Base-by-base conservation (phyloP, 2,888 invertebrate genomes). In the Cactoblastis cactorum region DNA sequence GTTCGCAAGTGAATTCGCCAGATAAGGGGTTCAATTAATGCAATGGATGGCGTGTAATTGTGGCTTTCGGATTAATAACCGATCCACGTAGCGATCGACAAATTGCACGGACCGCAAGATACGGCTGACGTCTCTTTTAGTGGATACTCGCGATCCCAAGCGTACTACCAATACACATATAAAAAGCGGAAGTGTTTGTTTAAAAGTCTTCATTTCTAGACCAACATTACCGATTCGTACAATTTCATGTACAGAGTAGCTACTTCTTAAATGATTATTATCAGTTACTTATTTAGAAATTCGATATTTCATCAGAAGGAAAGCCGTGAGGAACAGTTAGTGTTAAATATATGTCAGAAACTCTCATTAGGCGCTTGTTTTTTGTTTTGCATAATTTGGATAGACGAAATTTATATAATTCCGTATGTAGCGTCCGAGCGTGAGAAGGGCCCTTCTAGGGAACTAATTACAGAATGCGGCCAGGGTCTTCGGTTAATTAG, bases 401-500 rank as follows among this genome's bases (percentile, higher is more conserved):
- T 80, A 73, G 77, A 78, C 77, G 65, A 80, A 78, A 77, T 75
- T 74, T 70, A 64, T 71, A 74, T 77, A 77, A 80, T 77, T 75
- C 71, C 63, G 64, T 69, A 56, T 73, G 74, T 73, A 71, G 69
- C 69, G 80, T 77, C 78, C 76, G 73, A 78, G 72, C 86, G 80
- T 86, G 85, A 82, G 86, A 86, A 82, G 79, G 77, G 75, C 79
- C 83, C 82, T 82, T 74, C 69, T 77, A 83, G 84, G 80, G 75
- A 88, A 84, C 83, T 87, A 88, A 87, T 87, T 88, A 88, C 83
- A 73, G 77, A 83, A 86, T 84, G 84, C 78, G 83, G 85, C 79
- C 72, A 76, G 84, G 87, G 83, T 80, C 85, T 86, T 83, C 86
- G 79, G 83, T 87, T 89, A 89, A 89, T 89, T 88, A 87, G 87